phyloP scores from a whole-genome alignment of 2,888 invertebrate genomes.

The Melinaea marsaeus region DNA sequence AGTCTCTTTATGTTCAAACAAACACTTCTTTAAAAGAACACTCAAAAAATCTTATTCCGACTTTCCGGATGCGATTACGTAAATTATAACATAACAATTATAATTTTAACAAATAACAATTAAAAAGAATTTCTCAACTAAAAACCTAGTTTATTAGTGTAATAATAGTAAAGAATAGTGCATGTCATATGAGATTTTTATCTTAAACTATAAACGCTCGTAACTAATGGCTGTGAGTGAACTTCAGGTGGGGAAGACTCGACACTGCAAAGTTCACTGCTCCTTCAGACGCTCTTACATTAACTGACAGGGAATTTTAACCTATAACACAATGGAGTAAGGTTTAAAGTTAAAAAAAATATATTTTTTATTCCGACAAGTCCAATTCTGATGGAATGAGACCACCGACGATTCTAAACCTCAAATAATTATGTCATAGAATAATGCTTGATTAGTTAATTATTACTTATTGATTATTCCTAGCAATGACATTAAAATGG shows the following conservation, averaged over 20 bases:
- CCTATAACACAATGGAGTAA: slow-evolving; percentile 42
- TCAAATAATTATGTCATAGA: background rate
- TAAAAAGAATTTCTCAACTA: slow-evolving; percentile 33
- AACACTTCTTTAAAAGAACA: background rate
- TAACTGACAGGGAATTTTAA: slow-evolving; percentile 43
- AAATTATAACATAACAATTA: slow-evolving; percentile 20
- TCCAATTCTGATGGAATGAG: slow-evolving; percentile 53
- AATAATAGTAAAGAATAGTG: slow-evolving; percentile 25
- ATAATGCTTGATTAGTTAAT: background rate
- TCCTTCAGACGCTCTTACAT: slow-evolving; percentile 51
- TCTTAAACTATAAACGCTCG: slow-evolving; percentile 60
- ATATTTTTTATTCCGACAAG: slow-evolving; percentile 42
- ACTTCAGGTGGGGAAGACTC: slow-evolving; percentile 66
- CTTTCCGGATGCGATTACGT: slow-evolving; percentile 21
- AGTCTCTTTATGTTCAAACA: no score
- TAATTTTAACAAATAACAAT: slow-evolving; percentile 25
- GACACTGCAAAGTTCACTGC: slow-evolving; percentile 71
- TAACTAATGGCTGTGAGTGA: slow-evolving; percentile 68
- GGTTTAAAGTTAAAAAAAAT: slow-evolving; percentile 35
- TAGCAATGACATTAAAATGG: background rate
- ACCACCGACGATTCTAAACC: slow-evolving; percentile 38
- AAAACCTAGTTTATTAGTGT: slow-evolving; percentile 30
- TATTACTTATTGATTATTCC: background rate
- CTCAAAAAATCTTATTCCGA: background rate
- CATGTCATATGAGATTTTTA: slow-evolving; percentile 55